phyloP scores from a whole-genome alignment of 2,797 vertebrate genomes.

The Mormyrus hasselquistii region DNA sequence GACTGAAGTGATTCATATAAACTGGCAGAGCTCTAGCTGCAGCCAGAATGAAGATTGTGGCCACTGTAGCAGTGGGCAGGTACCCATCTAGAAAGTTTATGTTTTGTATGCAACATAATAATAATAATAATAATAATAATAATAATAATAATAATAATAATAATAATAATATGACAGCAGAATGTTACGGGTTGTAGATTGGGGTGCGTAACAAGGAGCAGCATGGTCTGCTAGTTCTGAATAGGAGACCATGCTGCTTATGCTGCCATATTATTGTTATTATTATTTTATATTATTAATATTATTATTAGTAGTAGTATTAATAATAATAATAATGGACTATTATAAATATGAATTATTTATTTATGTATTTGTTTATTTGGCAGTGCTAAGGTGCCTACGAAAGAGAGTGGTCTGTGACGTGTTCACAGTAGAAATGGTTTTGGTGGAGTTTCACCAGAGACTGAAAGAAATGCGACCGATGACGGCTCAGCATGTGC shows the following conservation, averaged over 20 bases:
- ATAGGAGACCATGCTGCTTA: too few relatives aligned
- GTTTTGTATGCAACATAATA: not conserved
- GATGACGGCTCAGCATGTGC: not conserved
- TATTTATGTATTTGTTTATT: not conserved
- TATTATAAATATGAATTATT: too few relatives aligned
- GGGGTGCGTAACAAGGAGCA: too few relatives aligned
- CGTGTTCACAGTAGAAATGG: not conserved
- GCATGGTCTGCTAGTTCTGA: too few relatives aligned
- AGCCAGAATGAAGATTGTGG: not conserved
- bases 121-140: too few relatives aligned
- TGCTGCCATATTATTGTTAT: too few relatives aligned
- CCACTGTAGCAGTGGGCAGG: not conserved
- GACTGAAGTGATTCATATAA: not conserved
- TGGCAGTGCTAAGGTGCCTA: not conserved
- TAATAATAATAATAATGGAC: too few relatives aligned
- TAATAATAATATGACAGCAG: too few relatives aligned
- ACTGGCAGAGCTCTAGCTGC: not conserved
- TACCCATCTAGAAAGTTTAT: not conserved
- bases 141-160: not conserved
- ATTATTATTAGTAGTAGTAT: too few relatives aligned
- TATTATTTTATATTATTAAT: not conserved
- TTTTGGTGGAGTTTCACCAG: not conserved
- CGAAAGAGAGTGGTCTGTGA: not conserved
- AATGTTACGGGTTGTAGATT: too few relatives aligned
- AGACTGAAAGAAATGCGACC: not conserved